Evolutionary conservation across 2,797 vertebrate species (phyloP).

Genomic region (Lutjanus argentimaculatus): DNA sequence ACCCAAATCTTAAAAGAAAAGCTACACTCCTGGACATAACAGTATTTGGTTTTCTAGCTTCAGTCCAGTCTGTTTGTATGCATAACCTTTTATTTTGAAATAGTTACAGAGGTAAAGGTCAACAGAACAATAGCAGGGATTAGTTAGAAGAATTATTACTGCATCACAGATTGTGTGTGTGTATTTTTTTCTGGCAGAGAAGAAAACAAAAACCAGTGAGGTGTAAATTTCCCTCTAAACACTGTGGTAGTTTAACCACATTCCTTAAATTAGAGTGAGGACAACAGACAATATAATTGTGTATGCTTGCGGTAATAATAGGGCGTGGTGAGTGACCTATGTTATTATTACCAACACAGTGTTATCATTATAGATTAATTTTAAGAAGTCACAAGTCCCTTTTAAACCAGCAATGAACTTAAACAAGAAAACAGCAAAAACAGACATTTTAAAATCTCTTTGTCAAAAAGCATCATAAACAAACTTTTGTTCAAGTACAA

Average conservation of each 20-base stretch:
- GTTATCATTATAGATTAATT: no score
- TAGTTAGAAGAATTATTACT: background rate
- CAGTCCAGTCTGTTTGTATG: background rate
- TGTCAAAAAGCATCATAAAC: no score
- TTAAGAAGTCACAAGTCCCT: fast-evolving
- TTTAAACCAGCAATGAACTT: background rate
- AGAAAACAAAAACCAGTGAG: conserved; percentile 22
- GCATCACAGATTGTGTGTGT: background rate
- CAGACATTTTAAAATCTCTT: background rate
- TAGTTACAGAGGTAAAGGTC: background rate
- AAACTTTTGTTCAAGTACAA: no score
- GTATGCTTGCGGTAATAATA: background rate
- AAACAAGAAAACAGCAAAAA: background rate
- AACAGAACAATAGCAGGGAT: background rate
- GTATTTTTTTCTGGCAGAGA: background rate
- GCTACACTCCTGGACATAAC: background rate
- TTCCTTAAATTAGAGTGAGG: conserved; percentile 22
- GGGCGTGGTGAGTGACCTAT: background rate
- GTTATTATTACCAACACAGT: no score
- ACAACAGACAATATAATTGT: background rate
- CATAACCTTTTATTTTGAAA: background rate
- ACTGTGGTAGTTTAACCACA: conserved; percentile 35
- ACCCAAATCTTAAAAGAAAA: no score
- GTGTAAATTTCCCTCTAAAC: background rate
- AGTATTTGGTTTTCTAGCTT: background rate